Percentiles rank a stretch among this genome's conserved stretches.
These are phyloP conservation scores for Tipula helvola DNA, from an alignment of 2,888 invertebrate genomes.

Conservation along the genomic window DNA sequence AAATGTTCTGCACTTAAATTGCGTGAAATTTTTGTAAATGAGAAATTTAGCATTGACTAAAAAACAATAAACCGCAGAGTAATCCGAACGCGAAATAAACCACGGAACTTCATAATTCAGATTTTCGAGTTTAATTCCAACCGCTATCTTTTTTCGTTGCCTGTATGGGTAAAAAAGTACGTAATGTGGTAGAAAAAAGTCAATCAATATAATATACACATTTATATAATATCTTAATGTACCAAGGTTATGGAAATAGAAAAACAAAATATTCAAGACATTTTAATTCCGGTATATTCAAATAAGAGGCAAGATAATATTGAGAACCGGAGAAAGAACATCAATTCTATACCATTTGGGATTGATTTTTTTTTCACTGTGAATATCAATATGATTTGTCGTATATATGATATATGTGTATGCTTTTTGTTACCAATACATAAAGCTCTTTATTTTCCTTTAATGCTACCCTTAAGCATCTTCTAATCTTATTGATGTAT, in stretches of 20 bases:
- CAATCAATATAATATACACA: not conserved
- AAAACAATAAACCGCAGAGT: no score
- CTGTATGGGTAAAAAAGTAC: no score
- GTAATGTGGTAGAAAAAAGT: not conserved
- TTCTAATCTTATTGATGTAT: not conserved
- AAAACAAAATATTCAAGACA: not conserved
- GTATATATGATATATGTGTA: not conserved
- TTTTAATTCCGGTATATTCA: not conserved
- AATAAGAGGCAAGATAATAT: not conserved
- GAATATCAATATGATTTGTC: conserved; percentile 6
- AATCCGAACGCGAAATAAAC: no score
- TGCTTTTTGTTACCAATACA: not conserved
- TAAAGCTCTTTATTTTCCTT: not conserved
- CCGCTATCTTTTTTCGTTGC: no score
- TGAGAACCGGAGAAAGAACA: not conserved
- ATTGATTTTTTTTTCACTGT: not conserved
- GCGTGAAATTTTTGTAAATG: no score
- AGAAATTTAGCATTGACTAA: no score
- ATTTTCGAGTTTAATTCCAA: no score
- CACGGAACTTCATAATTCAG: no score
- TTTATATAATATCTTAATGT: not conserved
- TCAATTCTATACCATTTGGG: not conserved
- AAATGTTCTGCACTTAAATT: no score
- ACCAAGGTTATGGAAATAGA: not conserved
- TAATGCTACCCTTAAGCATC: not conserved